These are phyloP conservation scores for Chelonus formosanus DNA, from an alignment of 2,888 invertebrate genomes.

Conservation along the genomic window DNA sequence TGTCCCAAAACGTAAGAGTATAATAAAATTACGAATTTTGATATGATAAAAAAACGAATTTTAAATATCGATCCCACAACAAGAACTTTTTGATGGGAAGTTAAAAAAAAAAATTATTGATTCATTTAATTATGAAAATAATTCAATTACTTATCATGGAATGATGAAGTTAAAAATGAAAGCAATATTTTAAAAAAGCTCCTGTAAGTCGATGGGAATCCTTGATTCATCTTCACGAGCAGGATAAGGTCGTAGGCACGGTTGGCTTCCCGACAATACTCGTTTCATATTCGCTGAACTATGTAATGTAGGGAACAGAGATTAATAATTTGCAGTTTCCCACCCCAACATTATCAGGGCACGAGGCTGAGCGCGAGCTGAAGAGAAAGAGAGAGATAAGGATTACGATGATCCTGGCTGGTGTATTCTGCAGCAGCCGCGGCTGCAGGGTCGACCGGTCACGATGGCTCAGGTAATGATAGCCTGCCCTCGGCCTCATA, in stretches of 20 bases:
- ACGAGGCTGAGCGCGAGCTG: constrained; percentile 35
- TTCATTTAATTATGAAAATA: too few species aligned
- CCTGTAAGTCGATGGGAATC: too few species aligned
- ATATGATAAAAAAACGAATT: too few species aligned
- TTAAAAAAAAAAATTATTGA: too few species aligned
- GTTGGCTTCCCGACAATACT: constrained; percentile 47
- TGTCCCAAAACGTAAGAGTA: too few species aligned
- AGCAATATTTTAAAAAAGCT: neutral
- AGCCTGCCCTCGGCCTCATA: constrained; percentile 62
- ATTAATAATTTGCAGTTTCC: constrained; percentile 62
- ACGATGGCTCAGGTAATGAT: constrained; percentile 63
- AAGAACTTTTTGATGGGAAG: too few species aligned
- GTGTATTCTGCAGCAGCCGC: constrained; percentile 51
- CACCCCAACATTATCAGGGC: constrained; percentile 58
- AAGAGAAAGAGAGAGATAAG: constrained; percentile 39
- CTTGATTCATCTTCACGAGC: constrained; percentile 20
- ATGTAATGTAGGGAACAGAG: constrained; percentile 52
- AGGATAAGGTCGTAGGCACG: neutral
- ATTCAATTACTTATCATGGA: too few species aligned
- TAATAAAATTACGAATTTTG: too few species aligned
- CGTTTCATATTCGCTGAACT: constrained; percentile 56
- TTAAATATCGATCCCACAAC: too few species aligned
- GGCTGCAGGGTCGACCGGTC: constrained; percentile 62
- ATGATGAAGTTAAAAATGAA: neutral
- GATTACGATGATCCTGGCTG: constrained; percentile 27